Evolutionary conservation across 1,140 invertebrate species (phyloP).

Genomic region (Acyrthosiphon pisum): DNA sequence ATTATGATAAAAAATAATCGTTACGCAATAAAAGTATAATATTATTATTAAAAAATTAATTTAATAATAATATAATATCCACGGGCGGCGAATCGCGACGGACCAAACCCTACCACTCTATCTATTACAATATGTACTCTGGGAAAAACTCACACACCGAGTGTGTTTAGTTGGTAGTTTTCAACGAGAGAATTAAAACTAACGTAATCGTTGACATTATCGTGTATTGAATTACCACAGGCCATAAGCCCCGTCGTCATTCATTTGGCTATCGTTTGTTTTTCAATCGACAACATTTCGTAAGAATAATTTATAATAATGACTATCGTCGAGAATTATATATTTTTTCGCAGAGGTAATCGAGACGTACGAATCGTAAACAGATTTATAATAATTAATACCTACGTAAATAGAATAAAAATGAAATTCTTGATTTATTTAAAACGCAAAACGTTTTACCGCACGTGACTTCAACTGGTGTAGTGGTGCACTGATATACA

Average conservation of each 20-base stretch:
- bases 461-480: background rate
- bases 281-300: background rate
- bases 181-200: background rate
- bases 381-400: background rate
- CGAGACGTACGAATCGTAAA: background rate
- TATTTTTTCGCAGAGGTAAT: background rate
- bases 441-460: constrained; percentile 14
- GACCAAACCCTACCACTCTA: background rate
- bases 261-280: background rate
- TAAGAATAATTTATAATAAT: background rate
- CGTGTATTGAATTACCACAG: background rate
- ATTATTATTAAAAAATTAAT: background rate
- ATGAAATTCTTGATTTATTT: background rate
- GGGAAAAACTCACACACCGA: background rate
- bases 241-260: background rate
- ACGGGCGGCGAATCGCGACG: background rate
- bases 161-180: background rate
- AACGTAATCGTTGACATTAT: background rate
- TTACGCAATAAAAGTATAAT: background rate
- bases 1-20: background rate
- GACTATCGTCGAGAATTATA: background rate
- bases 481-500: background rate
- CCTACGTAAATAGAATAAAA: background rate
- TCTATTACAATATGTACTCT: background rate
- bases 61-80: background rate